phyloP scores from a whole-genome alignment of 2,888 invertebrate species.

The Aleiodes testaceus region DNA sequence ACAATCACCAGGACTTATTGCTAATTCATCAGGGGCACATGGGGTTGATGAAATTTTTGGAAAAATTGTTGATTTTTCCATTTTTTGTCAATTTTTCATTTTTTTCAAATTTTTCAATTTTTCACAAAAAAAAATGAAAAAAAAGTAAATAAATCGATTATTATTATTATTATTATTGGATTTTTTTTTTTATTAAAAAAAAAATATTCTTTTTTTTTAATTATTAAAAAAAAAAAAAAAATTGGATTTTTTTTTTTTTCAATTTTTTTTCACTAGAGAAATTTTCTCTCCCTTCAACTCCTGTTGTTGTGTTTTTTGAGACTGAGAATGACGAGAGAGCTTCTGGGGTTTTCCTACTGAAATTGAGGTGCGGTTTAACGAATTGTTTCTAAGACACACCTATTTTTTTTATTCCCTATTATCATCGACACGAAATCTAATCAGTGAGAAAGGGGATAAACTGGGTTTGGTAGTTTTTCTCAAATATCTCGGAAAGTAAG shows the following conservation, averaged over 20 bases:
- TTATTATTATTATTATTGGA: no score
- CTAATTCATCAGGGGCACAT: slow-evolving; percentile 58
- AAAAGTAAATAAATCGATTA: no score
- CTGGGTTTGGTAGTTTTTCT: no score
- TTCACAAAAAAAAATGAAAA: no score
- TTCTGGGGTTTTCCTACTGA: slow-evolving; percentile 34
- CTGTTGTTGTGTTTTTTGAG: background rate
- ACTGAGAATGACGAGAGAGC: background rate
- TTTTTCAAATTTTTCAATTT: no score
- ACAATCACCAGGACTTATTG: slow-evolving; percentile 60
- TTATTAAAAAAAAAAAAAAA: no score
- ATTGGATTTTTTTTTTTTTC: no score
- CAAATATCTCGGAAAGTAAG: no score
- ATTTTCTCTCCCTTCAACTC: background rate
- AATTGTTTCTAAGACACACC: slow-evolving; percentile 21
- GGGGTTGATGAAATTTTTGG: slow-evolving; percentile 51
- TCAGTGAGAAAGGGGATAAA: no score
- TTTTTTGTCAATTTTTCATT: slow-evolving; percentile 27
- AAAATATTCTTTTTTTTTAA: no score
- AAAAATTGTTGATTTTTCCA: slow-evolving; percentile 3
- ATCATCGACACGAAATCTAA: slow-evolving; percentile 13
- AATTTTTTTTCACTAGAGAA: no score
- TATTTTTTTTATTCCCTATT: slow-evolving; percentile 7
- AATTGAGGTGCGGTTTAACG: background rate
- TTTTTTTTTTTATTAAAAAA: no score